Base-by-base conservation (phyloP, 2,797 vertebrate genomes). In the Cuniculus paca region DNA sequence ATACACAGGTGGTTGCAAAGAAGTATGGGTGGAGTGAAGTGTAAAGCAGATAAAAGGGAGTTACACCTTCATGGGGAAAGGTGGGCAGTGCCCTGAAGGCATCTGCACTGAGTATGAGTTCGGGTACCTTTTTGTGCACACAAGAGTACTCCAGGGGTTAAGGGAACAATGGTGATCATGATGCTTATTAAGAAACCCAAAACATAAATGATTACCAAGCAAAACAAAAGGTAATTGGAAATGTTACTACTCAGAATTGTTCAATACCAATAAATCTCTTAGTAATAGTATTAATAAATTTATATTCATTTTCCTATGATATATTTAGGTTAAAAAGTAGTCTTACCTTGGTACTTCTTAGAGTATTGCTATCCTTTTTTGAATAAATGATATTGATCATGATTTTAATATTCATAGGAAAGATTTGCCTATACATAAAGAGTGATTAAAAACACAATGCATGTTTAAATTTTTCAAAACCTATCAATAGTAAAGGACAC, bases 211-310 rank as follows among this genome's bases (percentile, higher is more conserved):
- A 24, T 11, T 72, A 42, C 39, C 42, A 22, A 42, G 11, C 36
- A 42, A 72, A 72, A 72, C 42, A 26, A 42, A 72, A 48, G 45
- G 45, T n/a, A n/a, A n/a, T n/a, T 58, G 36, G 63, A 28, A 90
- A 80, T 13, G 42, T 54, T 89, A 80, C 31, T 58, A 42, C 13
- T 48, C 7, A 72, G 45, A 82, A 28, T 90, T 85, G 20, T 19
- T 84, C 45, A 80, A 58, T 83, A 61, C 54, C 19, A 36, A 58
- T 80, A 68, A 63, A 5, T 63, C 12, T 63, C 14, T 63, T 31
- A 63, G 61, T 63, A 63, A 63, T 63, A 63, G 61, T 63, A 63
- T 42, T 81, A 92, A 36, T 79, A 94, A 96, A 92, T 78, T 63
- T 88, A 24, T 26, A 58, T 26, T 77, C 6, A 80, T 45, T 58